A percentile compares a stretch with the other conserved stretches of the same genome.
phyloP scores from a whole-genome alignment of 2,888 invertebrate genomes.

The Euclidia mi region DNA sequence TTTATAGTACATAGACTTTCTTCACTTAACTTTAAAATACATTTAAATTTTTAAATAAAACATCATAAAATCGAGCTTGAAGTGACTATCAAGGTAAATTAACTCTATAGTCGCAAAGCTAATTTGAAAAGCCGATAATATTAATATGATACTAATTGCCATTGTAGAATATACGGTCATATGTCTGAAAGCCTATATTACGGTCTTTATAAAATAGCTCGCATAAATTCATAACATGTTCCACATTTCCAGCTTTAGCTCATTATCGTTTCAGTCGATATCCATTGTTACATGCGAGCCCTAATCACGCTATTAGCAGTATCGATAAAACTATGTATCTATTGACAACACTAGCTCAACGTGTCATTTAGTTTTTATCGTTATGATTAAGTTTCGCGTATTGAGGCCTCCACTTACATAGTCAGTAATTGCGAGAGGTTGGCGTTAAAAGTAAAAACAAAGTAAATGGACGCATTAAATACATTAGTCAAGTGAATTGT shows the following conservation, averaged over 20 bases:
- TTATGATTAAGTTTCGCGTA: constrained; percentile 69
- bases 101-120: too few relatives aligned
- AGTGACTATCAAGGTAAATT: too few relatives aligned
- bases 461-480: constrained; percentile 24
- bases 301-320: constrained; percentile 34
- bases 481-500: not conserved
- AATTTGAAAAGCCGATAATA: too few relatives aligned
- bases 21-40: too few relatives aligned
- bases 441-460: constrained; percentile 46
- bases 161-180: too few relatives aligned
- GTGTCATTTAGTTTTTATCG: constrained; percentile 75
- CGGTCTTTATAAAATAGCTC: constrained; percentile 16
- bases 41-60: too few relatives aligned
- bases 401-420: constrained; percentile 68
- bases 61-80: too few relatives aligned
- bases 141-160: too few relatives aligned
- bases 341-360: constrained; percentile 62
- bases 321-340: constrained; percentile 58
- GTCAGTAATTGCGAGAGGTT: constrained; percentile 58
- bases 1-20: too few relatives aligned
- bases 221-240: constrained; percentile 34
- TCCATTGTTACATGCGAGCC: constrained; percentile 17
- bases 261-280: constrained; percentile 42
- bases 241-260: constrained; percentile 37
- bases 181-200: too few relatives aligned